Evolutionary conservation across 1,140 invertebrate genomes (phyloP).

Genomic region (Dinothrombium tinctorium): DNA sequence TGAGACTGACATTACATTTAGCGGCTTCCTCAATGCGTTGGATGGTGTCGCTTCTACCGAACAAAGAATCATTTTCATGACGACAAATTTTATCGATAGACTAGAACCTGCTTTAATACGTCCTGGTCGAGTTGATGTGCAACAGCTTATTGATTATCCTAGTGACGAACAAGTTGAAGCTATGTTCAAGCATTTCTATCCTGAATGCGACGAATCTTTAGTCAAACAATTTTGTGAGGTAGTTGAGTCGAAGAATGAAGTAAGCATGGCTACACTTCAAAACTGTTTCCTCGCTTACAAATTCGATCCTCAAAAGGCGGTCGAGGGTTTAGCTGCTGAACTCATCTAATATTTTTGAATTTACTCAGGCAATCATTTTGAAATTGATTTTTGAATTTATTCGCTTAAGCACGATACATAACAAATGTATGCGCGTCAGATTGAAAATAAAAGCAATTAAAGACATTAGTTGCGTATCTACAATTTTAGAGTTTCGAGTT

Average conservation of each 20-base stretch:
- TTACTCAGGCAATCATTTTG: too few relatives aligned
- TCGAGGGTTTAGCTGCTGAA: too few relatives aligned
- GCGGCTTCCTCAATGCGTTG: conserved; percentile 85
- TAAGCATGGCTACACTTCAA: conserved; percentile 81
- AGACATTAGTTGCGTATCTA: too few relatives aligned
- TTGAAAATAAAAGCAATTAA: too few relatives aligned
- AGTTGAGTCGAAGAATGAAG: conserved; percentile 27
- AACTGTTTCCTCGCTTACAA: conserved; percentile 74
- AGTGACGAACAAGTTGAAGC: conserved; percentile 47
- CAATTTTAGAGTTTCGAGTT: too few relatives aligned
- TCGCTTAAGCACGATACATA: too few relatives aligned
- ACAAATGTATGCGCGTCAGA: too few relatives aligned
- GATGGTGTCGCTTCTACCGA: conserved; percentile 98
- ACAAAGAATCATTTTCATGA: conserved; percentile 95
- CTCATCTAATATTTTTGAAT: too few relatives aligned
- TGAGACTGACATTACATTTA: conserved; percentile 82
- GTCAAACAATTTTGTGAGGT: conserved; percentile 37
- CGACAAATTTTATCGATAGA: conserved; percentile 90
- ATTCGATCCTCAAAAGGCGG: conserved; percentile 23
- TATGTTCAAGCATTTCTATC: conserved; percentile 82
- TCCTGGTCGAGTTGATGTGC: conserved; percentile 83
- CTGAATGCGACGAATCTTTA: conserved; percentile 29
- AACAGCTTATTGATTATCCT: conserved; percentile 75
- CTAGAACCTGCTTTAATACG: conserved; percentile 87
- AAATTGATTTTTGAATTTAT: too few relatives aligned